Conservation (phyloP, 2,797 vertebrate species). For the Champsocephalus esox region DNA sequence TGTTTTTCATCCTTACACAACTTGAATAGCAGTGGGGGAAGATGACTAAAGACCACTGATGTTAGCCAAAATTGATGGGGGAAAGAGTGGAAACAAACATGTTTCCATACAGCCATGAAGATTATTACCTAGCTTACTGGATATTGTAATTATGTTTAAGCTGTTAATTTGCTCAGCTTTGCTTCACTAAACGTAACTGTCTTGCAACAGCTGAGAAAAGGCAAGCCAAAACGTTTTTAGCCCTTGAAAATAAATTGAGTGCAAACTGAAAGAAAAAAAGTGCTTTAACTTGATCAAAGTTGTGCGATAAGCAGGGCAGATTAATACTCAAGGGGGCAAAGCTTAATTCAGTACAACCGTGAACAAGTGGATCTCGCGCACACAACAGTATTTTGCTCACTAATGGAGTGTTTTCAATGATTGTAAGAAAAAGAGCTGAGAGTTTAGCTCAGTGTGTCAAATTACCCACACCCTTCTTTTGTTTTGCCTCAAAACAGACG, state of each 20-base stretch:
- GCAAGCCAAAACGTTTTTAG: conserved; percentile 39
- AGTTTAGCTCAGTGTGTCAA: conserved; percentile 53
- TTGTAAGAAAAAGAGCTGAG: conserved; percentile 29
- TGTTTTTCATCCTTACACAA: conserved; percentile 22
- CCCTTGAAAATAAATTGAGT: conserved; percentile 34
- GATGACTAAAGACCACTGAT: conserved; percentile 30
- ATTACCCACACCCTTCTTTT: conserved; percentile 54
- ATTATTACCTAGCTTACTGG: conserved; percentile 42
- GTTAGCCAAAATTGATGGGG: conserved; percentile 25
- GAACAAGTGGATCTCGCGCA: conserved; percentile 47
- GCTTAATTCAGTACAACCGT: conserved; percentile 48
- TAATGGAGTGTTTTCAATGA: conserved; percentile 66
- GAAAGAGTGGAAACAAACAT: conserved; percentile 20
- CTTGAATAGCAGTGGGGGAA: conserved; percentile 13
- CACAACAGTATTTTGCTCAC: conserved; percentile 55
- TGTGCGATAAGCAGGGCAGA: conserved; percentile 51
- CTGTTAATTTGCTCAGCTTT: conserved; percentile 63
- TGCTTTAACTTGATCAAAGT: conserved; percentile 55
- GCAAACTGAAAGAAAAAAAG: conserved; percentile 40
- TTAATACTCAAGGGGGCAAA: conserved; percentile 57
- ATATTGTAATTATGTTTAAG: conserved; percentile 39
- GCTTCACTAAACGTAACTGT: conserved; percentile 53
- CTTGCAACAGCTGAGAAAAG: conserved; percentile 37
- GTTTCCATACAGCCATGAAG: conserved; percentile 8
- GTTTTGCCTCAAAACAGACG: conserved; percentile 44